Evolutionary conservation across 2,113 vertebrate species (phyloP), one percentile per base, ranked within the genome.

Genomic region (Melanotaenia duboulayi): DNA sequence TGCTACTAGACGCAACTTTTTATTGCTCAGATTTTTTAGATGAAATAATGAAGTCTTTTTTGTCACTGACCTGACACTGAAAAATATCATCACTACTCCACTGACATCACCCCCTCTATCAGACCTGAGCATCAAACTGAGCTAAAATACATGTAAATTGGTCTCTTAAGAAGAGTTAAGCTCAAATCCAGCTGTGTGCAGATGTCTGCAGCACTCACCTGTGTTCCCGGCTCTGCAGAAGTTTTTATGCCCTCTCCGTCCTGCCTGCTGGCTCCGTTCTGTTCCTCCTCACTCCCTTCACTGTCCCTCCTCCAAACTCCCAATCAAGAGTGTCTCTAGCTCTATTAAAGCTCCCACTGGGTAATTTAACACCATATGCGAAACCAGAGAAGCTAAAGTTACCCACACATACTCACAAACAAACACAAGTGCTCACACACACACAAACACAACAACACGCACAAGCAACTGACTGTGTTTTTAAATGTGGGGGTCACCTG

Each of bases 301-400:
- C 77, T 76, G 80, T 87, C 65, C 62, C 81, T 89, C 83, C 77
- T 69, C 70, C 87, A 81, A 79, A 77, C 83, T 78, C 84, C 88
- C 87, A 91, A 91, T 90, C 88, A 92, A 91, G 86, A 89, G 73
- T 82, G 89, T 73, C 80, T 82, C 56, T 61, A 44, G 68, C 85
- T 65, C 89, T 92, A 91, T 90, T 91, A 90, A 92, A 90, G 90
- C 89, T 90, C 74, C 83, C 76, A 84, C 70, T 76, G 81, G 71
- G 91, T 92, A 92, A 94, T 81, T 81, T 60, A 88, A 94, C 62
- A 90, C 89, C 84, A 48, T 37, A 42, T 46, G 61, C 20, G 92
- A 90, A 94, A 93, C 89, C 71, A 81, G 88, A 94, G 85, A 86
- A 46, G 68, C 63, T 78, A 58, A 75, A 87, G 63, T 32, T 77